Evolutionary conservation across 2,113 vertebrate genomes (phyloP).

Genomic region (Vimba vimba): DNA sequence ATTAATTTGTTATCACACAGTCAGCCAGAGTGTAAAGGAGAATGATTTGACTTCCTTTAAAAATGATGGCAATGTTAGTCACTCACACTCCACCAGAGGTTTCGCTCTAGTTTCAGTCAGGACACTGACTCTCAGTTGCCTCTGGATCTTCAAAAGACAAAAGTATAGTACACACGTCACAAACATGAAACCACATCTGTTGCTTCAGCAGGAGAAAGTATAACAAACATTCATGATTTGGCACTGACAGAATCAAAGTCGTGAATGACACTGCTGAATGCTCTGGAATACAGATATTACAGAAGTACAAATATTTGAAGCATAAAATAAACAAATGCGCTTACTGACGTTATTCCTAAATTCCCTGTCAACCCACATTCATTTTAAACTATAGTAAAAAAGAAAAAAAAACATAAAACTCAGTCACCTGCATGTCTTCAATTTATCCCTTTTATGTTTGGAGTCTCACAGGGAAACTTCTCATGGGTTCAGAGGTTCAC

Average conservation of each 20-base stretch:
- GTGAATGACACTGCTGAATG: not conserved
- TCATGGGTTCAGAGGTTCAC: constrained; percentile 13
- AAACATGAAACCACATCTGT: constrained; percentile 27
- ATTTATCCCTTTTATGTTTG: not conserved
- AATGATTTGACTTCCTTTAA: not conserved
- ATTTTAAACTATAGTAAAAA: not conserved
- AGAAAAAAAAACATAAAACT: not conserved
- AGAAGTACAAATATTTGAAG: constrained; percentile 12
- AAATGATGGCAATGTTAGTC: constrained; percentile 42
- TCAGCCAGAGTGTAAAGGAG: not conserved
- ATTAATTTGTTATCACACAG: not conserved
- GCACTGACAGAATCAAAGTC: not conserved
- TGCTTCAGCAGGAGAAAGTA: constrained; percentile 10
- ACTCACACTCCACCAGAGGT: constrained; percentile 40
- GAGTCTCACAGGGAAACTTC: not conserved
- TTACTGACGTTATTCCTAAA: not conserved
- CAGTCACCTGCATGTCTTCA: not conserved
- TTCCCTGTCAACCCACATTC: not conserved
- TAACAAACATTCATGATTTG: constrained; percentile 15
- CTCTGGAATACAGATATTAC: not conserved
- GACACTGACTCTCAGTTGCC: constrained; percentile 29
- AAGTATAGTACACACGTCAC: not conserved
- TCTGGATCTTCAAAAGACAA: constrained; percentile 14
- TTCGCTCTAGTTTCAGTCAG: constrained; percentile 43
- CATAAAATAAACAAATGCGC: not conserved